A percentile compares a stretch with the other conserved stretches of the same genome.
Conservation (phyloP, 2,888 invertebrate species). For the Poecilus cupreus region DNA sequence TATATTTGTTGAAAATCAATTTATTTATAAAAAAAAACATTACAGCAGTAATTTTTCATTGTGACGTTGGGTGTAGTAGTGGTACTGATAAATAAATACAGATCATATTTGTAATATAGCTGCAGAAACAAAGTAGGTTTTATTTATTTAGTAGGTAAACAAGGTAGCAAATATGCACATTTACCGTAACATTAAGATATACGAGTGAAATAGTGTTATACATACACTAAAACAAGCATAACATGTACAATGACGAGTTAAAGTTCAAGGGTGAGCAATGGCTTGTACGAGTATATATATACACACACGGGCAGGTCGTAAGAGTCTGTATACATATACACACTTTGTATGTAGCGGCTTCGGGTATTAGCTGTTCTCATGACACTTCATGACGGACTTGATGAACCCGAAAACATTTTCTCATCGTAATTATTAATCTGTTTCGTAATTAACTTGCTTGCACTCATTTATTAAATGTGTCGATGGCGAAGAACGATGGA, state of each 20-base stretch:
- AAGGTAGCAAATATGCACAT: neutral
- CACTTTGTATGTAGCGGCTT: neutral
- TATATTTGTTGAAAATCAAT: no score
- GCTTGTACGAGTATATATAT: constrained; percentile 29
- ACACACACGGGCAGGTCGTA: constrained; percentile 28
- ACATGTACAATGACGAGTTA: constrained; percentile 3
- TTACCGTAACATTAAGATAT: neutral
- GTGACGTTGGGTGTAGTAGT: no score
- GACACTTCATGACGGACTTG: constrained; percentile 67
- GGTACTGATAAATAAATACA: no score
- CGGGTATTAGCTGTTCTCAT: constrained; percentile 62
- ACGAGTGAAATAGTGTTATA: neutral
- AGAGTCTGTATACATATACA: neutral
- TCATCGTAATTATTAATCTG: constrained; percentile 68
- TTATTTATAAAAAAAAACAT: no score
- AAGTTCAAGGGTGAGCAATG: constrained; percentile 63
- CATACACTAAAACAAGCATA: neutral
- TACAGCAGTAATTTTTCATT: no score
- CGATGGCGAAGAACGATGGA: constrained; percentile 55
- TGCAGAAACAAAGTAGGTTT: no score
- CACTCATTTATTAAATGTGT: constrained; percentile 68
- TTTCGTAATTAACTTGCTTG: constrained; percentile 69
- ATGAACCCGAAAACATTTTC: constrained; percentile 67
- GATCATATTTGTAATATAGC: no score
- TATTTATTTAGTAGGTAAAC: neutral